phyloP scores from a whole-genome alignment of 2,888 invertebrate genomes.

The Teleogryllus oceanicus region DNA sequence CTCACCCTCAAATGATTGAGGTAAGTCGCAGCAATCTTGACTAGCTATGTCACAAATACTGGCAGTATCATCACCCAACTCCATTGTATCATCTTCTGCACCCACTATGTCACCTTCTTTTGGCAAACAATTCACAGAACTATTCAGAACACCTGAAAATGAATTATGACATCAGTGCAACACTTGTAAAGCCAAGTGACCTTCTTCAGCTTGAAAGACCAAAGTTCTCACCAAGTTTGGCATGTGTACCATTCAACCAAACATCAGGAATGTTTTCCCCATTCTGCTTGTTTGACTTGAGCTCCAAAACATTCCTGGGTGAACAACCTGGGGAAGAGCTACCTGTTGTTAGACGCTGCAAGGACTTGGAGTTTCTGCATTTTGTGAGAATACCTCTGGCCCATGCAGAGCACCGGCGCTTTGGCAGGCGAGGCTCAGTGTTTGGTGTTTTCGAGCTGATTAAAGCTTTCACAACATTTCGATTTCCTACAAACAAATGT shows the following conservation, averaged over 20 bases:
- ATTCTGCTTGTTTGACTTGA: neutral
- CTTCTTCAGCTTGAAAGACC: too few species aligned
- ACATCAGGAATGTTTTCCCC: neutral
- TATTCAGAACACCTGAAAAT: neutral
- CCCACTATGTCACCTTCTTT: neutral
- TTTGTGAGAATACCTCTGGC: slow-evolving; percentile 10
- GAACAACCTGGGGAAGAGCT: neutral
- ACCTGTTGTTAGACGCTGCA: neutral
- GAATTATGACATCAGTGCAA: too few species aligned
- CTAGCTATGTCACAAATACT: slow-evolving; percentile 32
- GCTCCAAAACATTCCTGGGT: too few species aligned
- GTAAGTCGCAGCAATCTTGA: slow-evolving; percentile 26
- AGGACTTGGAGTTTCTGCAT: neutral
- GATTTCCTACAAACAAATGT: neutral
- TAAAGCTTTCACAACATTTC: too few species aligned
- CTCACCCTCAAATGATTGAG: slow-evolving; percentile 21
- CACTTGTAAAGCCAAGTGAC: too few species aligned
- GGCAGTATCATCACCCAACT: slow-evolving; percentile 23
- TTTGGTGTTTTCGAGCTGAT: neutral
- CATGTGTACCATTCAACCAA: neutral
- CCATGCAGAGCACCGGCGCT: slow-evolving; percentile 19
- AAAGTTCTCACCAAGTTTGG: neutral
- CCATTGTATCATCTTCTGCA: neutral
- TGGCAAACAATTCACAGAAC: neutral
- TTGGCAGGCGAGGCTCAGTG: slow-evolving; percentile 1